Base-by-base conservation (phyloP, 2,797 vertebrate genomes). In the Falco cherrug region DNA sequence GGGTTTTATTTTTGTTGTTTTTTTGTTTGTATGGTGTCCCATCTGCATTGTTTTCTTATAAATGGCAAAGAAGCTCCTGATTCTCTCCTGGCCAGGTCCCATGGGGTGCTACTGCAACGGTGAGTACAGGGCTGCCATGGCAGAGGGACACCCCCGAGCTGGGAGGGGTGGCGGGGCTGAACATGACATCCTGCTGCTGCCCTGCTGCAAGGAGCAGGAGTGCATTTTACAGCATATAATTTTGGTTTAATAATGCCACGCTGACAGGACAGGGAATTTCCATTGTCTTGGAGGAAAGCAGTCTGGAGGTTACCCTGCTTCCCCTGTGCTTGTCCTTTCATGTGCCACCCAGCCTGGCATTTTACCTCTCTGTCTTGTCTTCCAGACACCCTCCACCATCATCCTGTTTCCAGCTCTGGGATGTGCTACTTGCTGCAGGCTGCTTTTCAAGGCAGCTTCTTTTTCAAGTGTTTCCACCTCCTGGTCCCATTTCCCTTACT, bases 71-170 rank as follows among this genome's bases (percentile, higher is more conserved):
- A 54, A 43, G 14, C 2, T 4, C 6, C 5, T 13, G 3, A 7
- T 4, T 29, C 4, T 6, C 16, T 50, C 5, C 4, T 33, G 37
- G 10, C 11, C 18, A 2, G 2, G 19, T 28, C 16, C 19, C 11
- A 2, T 0, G 3, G 48, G 10, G 7, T 45, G 29, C 22, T 4
- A 1, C 31, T 50, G 37, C 50, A 51, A 2, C 5, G 25, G 10
- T 14, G 28, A 51, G 19, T 11, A 9, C 0, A 1, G 29, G 33
- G 33, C 21, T 65, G 17, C 5, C 13, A 16, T 4, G 0, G 5
- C 0, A 0, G 9, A 76, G 11, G 9, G 7, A 14, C 1, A 0
- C 18, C 28, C 45, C 9, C 0, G 6, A 35, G 17, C 71, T 59
- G 20, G 17, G 37, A 76, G 50, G 9, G 17, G 43, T 7, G 4